Evolutionary conservation across 2,113 vertebrate species (phyloP), one percentile per base, ranked within the genome.

Genomic region (Todiramphus chloris): DNA sequence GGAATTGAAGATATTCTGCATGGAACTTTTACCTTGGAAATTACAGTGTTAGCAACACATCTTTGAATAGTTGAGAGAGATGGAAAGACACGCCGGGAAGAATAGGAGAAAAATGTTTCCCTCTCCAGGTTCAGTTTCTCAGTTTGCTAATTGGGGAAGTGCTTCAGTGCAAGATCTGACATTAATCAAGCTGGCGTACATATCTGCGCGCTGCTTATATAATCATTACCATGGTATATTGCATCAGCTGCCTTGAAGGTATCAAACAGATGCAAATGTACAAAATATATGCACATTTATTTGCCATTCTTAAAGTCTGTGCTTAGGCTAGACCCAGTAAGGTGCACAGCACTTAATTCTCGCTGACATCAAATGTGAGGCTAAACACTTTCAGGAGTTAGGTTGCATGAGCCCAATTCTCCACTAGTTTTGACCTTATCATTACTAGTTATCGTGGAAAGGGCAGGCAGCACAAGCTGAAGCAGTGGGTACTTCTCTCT

Each of bases 281-380:
- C 17, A 88, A 85, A 90, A 91, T 50, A 62, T 66, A 93, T 95
- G 58, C 58, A 90, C 50, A 91, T 87, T 84, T 62, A 89, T 94
- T 87, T 91, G 18, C 50, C 66, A 62, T 64, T 87, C 79, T 46
- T 64, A 50, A 69, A 62, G 17, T 53, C 20, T 13, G 15, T 10
- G 25, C 11, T 82, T 53, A 31, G 28, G 25, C 31, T 79, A 60
- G 39, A 75, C 72, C 37, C 58, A 63, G 31, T n/a, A 55, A 58
- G 10, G 11, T 56, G 19, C 21, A 50, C 23, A 82, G 5, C 11
- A 48, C 27, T 55, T 51, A 37, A 46, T 66, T 66, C 70, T 53
- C 64, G 23, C 44, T 91, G 66, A 82, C 13, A 37, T 50, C 2
- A 6, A 8, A 35, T 60, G 5, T 2, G 20, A 70, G 13, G 20